Evolutionary conservation across 2,888 invertebrate genomes (phyloP), one percentile per base, ranked within the genome.

Genomic region (Chymomyza fuscimana): DNA sequence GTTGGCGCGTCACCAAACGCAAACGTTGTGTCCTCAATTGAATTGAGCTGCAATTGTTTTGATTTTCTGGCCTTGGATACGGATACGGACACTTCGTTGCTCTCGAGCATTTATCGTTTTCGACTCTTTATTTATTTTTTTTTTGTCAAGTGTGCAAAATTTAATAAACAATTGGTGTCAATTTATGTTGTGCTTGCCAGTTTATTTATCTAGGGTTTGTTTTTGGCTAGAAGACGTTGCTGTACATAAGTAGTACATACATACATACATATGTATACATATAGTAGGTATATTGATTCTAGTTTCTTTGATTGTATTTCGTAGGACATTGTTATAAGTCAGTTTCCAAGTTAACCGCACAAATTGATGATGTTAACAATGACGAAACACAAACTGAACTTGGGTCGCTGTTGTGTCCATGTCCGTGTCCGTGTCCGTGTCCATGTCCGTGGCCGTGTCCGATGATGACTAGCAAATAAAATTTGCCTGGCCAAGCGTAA

Each of bases 281-380:
- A 32, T 32, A 32, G 32, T 9, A 32, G 32, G 9, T 19, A 54
- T 54, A 19, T 19, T 19, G 52, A 54, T 19, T 54, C 19, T n/a
- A 54, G 19, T 19, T 19, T 16, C 58, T 25, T 58, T 58, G 58
- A 58, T 58, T 61, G 63, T 69, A 29, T 69, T 65, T 52, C 70
- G 72, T 62, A 5, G 52, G 9, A 80, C 73, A 74, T 86, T 88
- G 88, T 83, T 82, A 87, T 86, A 88, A 86, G 85, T 86, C 85
- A 86, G 88, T 86, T 86, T 86, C 63, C 85, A 88, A 86, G 86
- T 86, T 88, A 86, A 86, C 87, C 87, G 86, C 87, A 86, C 85
- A 86, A 86, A 88, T 86, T 86, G 85, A 86, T 86, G 85, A 86
- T 88, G 85, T 84, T 88, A 86, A 86, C 87, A 86, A 84, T 88